These are phyloP conservation scores for Agrotis ipsilon DNA, from an alignment of 2,888 invertebrate genomes.

Conservation along the genomic window DNA sequence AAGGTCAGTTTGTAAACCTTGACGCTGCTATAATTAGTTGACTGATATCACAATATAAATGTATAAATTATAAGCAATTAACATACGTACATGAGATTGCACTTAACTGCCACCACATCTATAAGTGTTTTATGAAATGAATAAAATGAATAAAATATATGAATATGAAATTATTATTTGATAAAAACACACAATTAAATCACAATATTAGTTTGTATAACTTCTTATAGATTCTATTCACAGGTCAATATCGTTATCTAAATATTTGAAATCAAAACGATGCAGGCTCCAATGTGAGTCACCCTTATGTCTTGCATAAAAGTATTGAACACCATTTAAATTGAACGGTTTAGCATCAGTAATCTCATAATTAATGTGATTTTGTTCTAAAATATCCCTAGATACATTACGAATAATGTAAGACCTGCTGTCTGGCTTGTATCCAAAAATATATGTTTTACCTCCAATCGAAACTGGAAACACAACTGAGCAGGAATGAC, in stretches of 20 bases:
- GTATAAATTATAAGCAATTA: no score
- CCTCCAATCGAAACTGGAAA: background rate
- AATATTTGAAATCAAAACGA: background rate
- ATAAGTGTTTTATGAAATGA: no score
- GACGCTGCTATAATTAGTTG: background rate
- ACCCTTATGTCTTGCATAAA: background rate
- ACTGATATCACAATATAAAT: background rate
- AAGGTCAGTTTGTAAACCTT: background rate
- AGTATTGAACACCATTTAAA: background rate
- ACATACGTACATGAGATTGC: background rate
- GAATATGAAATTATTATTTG: no score
- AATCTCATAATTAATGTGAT: background rate
- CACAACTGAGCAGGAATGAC: background rate
- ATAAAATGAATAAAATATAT: no score
- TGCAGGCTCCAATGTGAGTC: background rate
- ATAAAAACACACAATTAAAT: no score
- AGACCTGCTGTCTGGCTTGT: background rate
- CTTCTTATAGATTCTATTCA: background rate
- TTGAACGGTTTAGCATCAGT: background rate
- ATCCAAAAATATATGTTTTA: background rate
- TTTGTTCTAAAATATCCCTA: background rate
- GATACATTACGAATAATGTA: background rate
- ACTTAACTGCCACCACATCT: background rate
- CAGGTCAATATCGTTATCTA: background rate
- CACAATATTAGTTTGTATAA: no score